Base-by-base conservation (phyloP, 2,888 invertebrate genomes). In the Ichneumoninae sp. region DNA sequence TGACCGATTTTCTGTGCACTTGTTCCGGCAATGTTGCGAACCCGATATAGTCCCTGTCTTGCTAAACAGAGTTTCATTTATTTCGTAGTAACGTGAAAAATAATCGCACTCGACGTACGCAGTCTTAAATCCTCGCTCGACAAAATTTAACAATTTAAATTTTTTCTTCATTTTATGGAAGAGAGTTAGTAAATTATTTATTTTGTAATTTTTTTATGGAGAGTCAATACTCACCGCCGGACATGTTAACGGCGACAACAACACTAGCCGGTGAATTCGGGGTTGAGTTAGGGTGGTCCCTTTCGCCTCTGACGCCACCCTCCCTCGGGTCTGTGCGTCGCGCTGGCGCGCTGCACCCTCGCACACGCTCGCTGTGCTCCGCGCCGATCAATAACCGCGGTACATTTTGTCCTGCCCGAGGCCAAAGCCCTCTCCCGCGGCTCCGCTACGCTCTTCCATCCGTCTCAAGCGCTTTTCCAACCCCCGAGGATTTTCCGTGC, bases 1-100 rank as follows among this genome's bases (percentile, higher is more conserved):
- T 99, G 75, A 98, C 98, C 0, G 98, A 98, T 94, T 99, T 99
- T 88, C 98, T 96, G 94, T 99, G 98, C 78, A 99, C 98, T 94
- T 99, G 98, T 93, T 98, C 98, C 30, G 98, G 98, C 84, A 99
- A 95, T 80, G 98, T 98, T 87, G 98, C 98, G 93, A 99, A 98
- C 82, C 98, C 99, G 90, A 99, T 98, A 94, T 98, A 98, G 89
- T 93, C 93, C 93, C 91, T 90, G 90, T 90, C 90, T 91, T 89
- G 86, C 89, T 90, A 80, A 88, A 89, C 71, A 85, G 86, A 87
- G 75, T 82, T 80, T 72, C 10, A 47, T 80, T 78, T 5, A 65
- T 65, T 65, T 75, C 10, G 2, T 62, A 52, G 44, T 47, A n/a
- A 71, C 40, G 57, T 26, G 22, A 22, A 19, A 33, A 57, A n/a